Evolutionary conservation across 2,797 vertebrate genomes (phyloP), one percentile per base, ranked within the genome.

Genomic region (Megaceryle alcyon): DNA sequence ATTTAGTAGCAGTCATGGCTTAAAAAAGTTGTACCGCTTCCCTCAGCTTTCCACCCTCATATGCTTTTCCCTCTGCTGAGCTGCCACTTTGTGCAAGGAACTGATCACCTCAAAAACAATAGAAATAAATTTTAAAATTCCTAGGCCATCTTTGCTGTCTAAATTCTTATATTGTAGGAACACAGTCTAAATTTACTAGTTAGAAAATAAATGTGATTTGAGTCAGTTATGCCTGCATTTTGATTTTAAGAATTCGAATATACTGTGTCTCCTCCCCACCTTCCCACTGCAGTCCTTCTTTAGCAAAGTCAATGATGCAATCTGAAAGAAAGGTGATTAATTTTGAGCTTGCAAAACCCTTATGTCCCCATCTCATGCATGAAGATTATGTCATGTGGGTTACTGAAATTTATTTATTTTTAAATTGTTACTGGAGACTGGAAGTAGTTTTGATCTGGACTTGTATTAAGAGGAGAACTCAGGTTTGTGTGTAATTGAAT

Each of bases 41-140:
- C 37, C 88, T 90, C 69, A 43, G 20, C 23, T 86, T 94, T 72
- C 37, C 15, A 12, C 10, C 72, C 26, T 9, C 5, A 2, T 54
- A 11, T 0, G 0, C 21, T 43, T 4, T 78, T 92, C 29, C 7
- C 6, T 93, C 46, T 5, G 1, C 31, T 60, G 44, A n/a, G 7
- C 61, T 88, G 48, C 44, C 21, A 22, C 17, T 66, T 22, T 37
- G 10, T 46, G 13, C 12, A 71, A 43, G 57, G 28, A 88, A 31
- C 1, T 4, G 10, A 59, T 90, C n/a, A n/a, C 29, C 15, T 17
- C 71, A 54, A 44, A 71, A 79, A 61, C 17, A 16, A 7, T 3
- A 59, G 35, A 12, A 69, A 78, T 7, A 84, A 70, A 31, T 7
- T 46, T 69, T 37, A 8, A 49, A 29, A 77, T 29, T 78, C 25